Conservation (phyloP, 2,113 vertebrate species). For the Myiopsitta monachus region DNA sequence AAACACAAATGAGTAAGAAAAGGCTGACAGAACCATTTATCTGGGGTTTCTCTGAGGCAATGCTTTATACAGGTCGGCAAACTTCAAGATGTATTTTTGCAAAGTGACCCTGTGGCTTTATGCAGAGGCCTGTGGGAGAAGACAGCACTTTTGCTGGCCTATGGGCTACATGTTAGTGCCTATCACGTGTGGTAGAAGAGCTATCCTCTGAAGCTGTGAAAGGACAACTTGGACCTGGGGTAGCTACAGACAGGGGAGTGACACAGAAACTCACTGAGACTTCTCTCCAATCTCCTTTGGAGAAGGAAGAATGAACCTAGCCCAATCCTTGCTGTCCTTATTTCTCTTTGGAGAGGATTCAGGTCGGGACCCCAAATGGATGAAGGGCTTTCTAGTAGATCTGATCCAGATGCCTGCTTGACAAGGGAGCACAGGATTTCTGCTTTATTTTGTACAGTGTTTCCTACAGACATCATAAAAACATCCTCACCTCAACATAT, state of each 20-base stretch:
- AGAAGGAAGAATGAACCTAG: not conserved
- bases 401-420: not conserved
- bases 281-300: not conserved
- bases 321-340: not conserved
- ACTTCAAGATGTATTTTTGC: not conserved
- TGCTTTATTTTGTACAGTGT: not conserved
- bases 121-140: not conserved
- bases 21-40: not conserved
- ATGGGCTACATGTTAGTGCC: not conserved
- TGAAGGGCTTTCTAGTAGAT: not conserved
- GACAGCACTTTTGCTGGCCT: not conserved
- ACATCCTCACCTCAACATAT: not conserved
- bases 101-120: not conserved
- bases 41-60: not conserved
- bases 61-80: not conserved
- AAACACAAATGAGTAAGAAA: not conserved
- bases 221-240: too few species aligned
- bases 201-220: not conserved
- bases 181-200: rapidly evolving
- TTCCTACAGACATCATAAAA: not conserved
- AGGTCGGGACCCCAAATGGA: not conserved
- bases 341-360: not conserved
- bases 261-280: not conserved
- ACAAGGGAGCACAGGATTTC: not conserved
- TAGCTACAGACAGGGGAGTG: rapidly evolving